Percentiles rank a stretch among this genome's conserved stretches.
phyloP scores from a whole-genome alignment of 2,113 vertebrate genomes.

The Fukomys damarensis region DNA sequence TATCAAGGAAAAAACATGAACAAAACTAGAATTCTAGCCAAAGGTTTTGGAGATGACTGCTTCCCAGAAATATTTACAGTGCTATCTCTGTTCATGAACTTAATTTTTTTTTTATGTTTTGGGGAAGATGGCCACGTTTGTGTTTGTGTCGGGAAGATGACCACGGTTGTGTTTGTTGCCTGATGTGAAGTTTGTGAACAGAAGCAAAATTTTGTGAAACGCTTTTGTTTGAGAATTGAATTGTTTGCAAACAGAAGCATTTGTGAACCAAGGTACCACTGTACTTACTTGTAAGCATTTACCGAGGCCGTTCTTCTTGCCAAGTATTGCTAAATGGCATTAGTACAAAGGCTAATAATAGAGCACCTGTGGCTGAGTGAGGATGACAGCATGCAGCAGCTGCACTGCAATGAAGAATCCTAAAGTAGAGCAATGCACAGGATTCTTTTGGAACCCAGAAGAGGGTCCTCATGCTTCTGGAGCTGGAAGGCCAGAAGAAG shows the following conservation, averaged over 20 bases:
- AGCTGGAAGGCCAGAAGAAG: not conserved
- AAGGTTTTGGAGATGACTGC: not conserved
- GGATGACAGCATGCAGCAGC: not conserved
- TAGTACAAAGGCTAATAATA: not conserved
- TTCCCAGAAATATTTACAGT: not conserved
- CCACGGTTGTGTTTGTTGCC: not conserved
- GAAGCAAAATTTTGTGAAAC: not conserved
- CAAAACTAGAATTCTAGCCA: constrained; percentile 32
- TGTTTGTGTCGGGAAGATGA: not conserved
- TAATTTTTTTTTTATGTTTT: not conserved
- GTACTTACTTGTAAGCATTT: not conserved
- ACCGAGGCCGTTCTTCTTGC: not conserved
- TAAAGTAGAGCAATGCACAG: not conserved
- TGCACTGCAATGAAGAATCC: not conserved
- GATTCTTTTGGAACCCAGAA: not conserved
- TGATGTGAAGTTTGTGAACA: not conserved
- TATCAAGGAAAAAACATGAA: constrained; percentile 23
- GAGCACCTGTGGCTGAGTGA: not conserved
- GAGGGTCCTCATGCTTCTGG: not conserved
- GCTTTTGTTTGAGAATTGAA: not conserved
- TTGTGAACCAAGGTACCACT: not conserved
- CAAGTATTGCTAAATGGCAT: not conserved
- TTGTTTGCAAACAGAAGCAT: not conserved
- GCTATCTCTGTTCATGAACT: not conserved
- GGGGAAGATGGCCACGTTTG: not conserved